Percentiles rank a stretch among this genome's conserved stretches.
Evolutionary conservation across 2,797 vertebrate genomes (phyloP).

Genomic region (Poeciliopsis paucimaculata): DNA sequence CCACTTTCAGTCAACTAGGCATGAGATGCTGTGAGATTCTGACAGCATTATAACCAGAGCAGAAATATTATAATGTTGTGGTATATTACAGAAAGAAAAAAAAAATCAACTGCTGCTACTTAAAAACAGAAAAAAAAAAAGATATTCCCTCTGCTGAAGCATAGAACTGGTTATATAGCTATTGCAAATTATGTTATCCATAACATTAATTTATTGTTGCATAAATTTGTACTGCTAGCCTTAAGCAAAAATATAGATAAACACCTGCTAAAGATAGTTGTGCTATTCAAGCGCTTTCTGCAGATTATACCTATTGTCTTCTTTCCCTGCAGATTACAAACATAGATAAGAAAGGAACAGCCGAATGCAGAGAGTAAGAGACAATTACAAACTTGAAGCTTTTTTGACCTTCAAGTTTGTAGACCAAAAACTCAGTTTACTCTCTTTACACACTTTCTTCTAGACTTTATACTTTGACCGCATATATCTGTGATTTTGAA

Average conservation of each 20-base stretch:
- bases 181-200: not conserved
- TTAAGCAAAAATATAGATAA: not conserved
- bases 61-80: not conserved
- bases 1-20: slow-evolving; percentile 37
- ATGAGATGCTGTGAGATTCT: not conserved
- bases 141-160: not conserved
- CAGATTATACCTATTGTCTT: not conserved
- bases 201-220: not conserved
- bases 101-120: not conserved
- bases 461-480: not conserved
- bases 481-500: not conserved
- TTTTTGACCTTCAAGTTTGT: not conserved
- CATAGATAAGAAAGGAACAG: not conserved
- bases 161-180: not conserved
- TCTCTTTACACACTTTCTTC: not conserved
- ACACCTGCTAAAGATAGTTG: not conserved
- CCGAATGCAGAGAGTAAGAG: not conserved
- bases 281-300: not conserved
- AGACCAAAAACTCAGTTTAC: not conserved
- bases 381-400: not conserved
- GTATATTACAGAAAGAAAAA: not conserved
- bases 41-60: not conserved
- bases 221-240: not conserved
- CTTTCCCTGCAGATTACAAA: no score
- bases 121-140: not conserved